Percentiles rank a stretch among this genome's conserved stretches.
Evolutionary conservation across 2,888 invertebrate genomes (phyloP).

Genomic region (Melikaiella ostensackeni): DNA sequence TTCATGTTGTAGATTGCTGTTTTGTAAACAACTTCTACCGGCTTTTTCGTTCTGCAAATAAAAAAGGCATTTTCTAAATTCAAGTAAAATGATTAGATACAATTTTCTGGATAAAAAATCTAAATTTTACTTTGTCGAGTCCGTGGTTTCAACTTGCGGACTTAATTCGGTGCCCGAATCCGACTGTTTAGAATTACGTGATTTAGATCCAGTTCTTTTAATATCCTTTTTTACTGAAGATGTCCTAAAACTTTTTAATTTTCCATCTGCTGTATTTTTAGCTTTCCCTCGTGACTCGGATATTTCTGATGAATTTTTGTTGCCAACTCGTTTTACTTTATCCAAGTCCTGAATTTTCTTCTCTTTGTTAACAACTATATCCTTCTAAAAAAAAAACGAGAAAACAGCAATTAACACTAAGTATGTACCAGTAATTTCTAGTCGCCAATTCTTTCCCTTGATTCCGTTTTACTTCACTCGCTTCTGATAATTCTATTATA

Average conservation of each 20-base stretch:
- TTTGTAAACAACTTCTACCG: constrained; percentile 69
- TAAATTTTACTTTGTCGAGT: constrained; percentile 36
- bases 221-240: constrained; percentile 16
- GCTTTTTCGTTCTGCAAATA: constrained; percentile 61
- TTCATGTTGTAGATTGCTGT: constrained; percentile 71
- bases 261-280: constrained; percentile 36
- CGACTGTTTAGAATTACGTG: constrained; percentile 29
- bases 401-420: not conserved
- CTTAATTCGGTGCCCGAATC: not conserved
- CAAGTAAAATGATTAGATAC: not conserved
- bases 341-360: not conserved
- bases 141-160: constrained; percentile 38
- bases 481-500: no score
- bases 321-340: not conserved
- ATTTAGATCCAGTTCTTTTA: constrained; percentile 21
- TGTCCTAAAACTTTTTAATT: constrained; percentile 27
- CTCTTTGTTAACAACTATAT: not conserved
- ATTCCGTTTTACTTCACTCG: no score
- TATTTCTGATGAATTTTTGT: not conserved
- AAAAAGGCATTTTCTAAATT: constrained; percentile 12
- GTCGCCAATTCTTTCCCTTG: no score
- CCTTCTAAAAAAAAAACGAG: constrained; percentile 1
- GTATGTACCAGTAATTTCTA: no score
- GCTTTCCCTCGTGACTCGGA: constrained; percentile 29
- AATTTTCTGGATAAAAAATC: not conserved